Conservation (phyloP, 2,888 invertebrate species). For the Netelia virgata region DNA sequence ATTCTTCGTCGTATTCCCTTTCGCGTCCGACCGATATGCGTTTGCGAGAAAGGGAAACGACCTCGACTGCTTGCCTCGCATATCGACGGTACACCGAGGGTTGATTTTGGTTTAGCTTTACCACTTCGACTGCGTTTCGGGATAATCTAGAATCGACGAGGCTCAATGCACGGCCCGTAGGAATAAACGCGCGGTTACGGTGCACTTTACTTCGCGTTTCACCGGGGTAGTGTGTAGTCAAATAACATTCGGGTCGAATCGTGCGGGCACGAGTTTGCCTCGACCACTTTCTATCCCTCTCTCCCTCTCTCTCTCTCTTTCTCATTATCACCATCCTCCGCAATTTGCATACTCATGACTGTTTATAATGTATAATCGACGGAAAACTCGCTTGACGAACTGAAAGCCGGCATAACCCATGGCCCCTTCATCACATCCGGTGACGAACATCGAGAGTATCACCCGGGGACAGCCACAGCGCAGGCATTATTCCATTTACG, state of each 20-base stretch:
- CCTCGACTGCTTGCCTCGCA: conserved; percentile 41
- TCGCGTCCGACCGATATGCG: conserved; percentile 12
- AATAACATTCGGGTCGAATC: conserved; percentile 22
- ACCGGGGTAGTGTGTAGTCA: conserved; percentile 19
- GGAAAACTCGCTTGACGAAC: conserved; percentile 57
- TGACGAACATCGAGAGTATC: conserved; percentile 10
- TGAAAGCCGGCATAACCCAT: conserved; percentile 4
- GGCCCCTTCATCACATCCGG: conserved; percentile 8
- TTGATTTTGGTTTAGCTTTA: conserved; percentile 64
- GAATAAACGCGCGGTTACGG: conserved; percentile 52
- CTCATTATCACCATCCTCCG: conserved; percentile 43
- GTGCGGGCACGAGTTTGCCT: conserved; percentile 23
- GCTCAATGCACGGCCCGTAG: conserved; percentile 37
- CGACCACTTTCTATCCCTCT: neutral
- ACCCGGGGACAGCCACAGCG: neutral
- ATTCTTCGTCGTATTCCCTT: conserved; percentile 49
- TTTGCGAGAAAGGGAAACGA: conserved; percentile 22
- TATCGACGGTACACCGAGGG: conserved; percentile 26
- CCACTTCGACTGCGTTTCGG: conserved; percentile 57
- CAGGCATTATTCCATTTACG: conserved; percentile 38
- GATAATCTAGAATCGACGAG: conserved; percentile 23
- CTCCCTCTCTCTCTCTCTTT: conserved; percentile 4
- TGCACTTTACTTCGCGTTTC: conserved; percentile 26
- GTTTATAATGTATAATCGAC: conserved; percentile 68
- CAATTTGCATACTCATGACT: conserved; percentile 68